phyloP scores from a whole-genome alignment of 1,140 invertebrate genomes.

The Caenorhabditis tropicalis region DNA sequence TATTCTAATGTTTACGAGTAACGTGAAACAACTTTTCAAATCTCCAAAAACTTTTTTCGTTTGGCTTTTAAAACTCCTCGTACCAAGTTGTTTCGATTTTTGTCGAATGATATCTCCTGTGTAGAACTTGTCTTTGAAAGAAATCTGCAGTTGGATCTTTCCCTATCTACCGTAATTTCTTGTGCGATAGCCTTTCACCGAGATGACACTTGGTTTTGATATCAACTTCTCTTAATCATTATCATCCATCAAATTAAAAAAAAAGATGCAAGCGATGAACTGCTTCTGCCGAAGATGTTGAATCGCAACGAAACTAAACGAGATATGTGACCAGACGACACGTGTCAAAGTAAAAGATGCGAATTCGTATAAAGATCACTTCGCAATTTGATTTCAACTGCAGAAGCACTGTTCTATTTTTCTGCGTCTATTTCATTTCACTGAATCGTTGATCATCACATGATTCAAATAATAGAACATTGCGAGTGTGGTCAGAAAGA shows the following conservation, averaged over 20 bases:
- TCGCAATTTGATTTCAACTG: not conserved
- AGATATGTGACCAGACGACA: slow-evolving; percentile 21
- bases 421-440: not conserved
- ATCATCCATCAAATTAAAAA: not conserved
- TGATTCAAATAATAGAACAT: slow-evolving; percentile 4
- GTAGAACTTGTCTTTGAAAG: no score
- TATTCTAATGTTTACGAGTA: not conserved
- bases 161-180: not conserved
- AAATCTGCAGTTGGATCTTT: not conserved
- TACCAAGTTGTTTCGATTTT: no score
- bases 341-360: slow-evolving; percentile 1
- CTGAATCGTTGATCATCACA: not conserved
- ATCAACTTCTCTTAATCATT: not conserved
- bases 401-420: slow-evolving; percentile 13
- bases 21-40: not conserved
- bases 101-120: no score
- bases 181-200: not conserved
- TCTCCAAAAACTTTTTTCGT: not conserved
- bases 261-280: not conserved
- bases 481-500: not conserved
- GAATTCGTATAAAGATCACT: slow-evolving; percentile 31
- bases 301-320: slow-evolving; percentile 11
- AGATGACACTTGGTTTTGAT: not conserved
- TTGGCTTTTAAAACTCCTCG: not conserved
- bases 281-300: not conserved